These are phyloP conservation scores for Orthonychiurus folsomi DNA, from an alignment of 2,888 invertebrate genomes.

Conservation along the genomic window DNA sequence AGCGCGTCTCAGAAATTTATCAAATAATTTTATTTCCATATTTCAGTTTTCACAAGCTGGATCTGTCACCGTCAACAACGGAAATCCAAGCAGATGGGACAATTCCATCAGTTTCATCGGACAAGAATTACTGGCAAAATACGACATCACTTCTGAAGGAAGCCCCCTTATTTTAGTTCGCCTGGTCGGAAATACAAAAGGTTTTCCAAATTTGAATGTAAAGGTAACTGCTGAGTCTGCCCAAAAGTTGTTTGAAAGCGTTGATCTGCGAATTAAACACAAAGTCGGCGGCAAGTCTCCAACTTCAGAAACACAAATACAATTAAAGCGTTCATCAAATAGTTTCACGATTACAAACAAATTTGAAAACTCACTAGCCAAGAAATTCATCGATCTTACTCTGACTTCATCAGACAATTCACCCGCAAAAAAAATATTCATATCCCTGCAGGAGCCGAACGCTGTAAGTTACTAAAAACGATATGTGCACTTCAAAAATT, in stretches of 20 bases:
- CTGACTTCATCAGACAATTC: slow-evolving; percentile 22
- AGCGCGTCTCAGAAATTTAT: neutral
- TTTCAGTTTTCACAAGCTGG: slow-evolving; percentile 22
- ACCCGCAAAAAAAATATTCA: slow-evolving; percentile 11
- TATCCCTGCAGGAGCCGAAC: neutral
- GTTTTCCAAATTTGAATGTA: slow-evolving; percentile 24
- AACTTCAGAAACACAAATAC: neutral
- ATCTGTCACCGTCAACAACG: slow-evolving; percentile 25
- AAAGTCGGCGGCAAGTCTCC: slow-evolving; percentile 3
- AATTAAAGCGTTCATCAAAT: neutral
- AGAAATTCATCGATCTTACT: slow-evolving; percentile 31
- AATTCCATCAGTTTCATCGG: slow-evolving; percentile 25
- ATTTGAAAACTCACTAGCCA: slow-evolving; percentile 27
- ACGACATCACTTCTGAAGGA: slow-evolving; percentile 23
- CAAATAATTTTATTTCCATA: neutral
- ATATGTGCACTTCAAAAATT: neutral
- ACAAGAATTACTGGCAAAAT: slow-evolving; percentile 29
- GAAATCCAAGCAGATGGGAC: slow-evolving; percentile 23
- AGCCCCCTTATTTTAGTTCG: slow-evolving; percentile 20
- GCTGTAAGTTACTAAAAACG: slow-evolving; percentile 9
- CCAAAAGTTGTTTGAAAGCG: slow-evolving; percentile 11
- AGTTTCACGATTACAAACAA: slow-evolving; percentile 18
- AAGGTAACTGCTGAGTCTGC: slow-evolving; percentile 21
- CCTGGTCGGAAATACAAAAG: slow-evolving; percentile 28
- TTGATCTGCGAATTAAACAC: neutral